Evolutionary conservation across 2,888 invertebrate species (phyloP), one percentile per base, ranked within the genome.

Genomic region (Dasysyrphus tricinctus): DNA sequence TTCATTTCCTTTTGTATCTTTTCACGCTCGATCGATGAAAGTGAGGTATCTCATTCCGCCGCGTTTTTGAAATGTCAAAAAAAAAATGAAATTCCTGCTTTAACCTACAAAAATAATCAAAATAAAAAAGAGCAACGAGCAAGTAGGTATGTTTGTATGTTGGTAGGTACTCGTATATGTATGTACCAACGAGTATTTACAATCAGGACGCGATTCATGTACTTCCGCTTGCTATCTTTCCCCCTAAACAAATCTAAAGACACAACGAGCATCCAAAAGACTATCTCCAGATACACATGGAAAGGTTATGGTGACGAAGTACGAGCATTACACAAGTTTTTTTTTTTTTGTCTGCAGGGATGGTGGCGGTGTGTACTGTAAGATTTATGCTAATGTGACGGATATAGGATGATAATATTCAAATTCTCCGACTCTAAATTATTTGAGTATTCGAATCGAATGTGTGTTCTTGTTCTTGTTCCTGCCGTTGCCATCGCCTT

Each of bases 351-450:
- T 1, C n/a, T n/a, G n/a, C n/a, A 16, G 42, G 39, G n/a, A 29
- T 5, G n/a, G 69, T n/a, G 37, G 7, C 42, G 24, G 67, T 16
- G 34, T 47, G 74, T 74, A 72, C 56, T 72, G 70, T 78, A 86
- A 86, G 86, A 86, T 86, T 86, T 86, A 86, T 86, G 86, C 78
- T 86, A 86, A 86, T 86, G 86, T 79, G 81, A 81, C 78, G 86
- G 81, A 81, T 86, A 79, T 86, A 70, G 81, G 86, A 86, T 78
- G 86, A 86, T 86, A 81, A 86, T 86, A 86, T 86, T 86, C 86
- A 86, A 86, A 86, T 86, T 86, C 81, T 79, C 78, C 75, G 59
- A 82, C 81, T 78, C 70, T 44, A 59, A 86, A 81, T 81, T 69
- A 69, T 69, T 86, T 69, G 78, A 57, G 78, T n/a, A 72, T 82